Evolutionary conservation across 2,888 invertebrate species (phyloP), one percentile per base, ranked within the genome.

Genomic region (Adelognathus sp.): DNA sequence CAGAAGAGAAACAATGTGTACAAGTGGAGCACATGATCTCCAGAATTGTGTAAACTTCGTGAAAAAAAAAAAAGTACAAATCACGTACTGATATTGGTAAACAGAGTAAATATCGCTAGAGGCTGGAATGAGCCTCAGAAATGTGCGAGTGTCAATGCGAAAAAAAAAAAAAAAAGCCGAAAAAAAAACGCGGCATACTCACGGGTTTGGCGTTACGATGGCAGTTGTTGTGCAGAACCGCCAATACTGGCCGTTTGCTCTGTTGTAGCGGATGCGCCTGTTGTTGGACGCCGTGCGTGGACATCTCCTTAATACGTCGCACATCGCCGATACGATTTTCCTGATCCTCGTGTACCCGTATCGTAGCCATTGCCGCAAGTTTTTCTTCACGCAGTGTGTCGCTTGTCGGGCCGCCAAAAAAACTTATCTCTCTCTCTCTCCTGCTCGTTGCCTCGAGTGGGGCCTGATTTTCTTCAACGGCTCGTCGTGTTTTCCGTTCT

Each of bases 341-440:
- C 91, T 95, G 95, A 92, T 96, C 96, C 91, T 95, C 95, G 92
- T 95, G 95, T 88, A 96, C 95, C 92, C 94, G 94, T 91, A 96
- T 95, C 85, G 94, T 93, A 92, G 96, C 95, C 96, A 96, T 96
- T 92, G 69, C 81, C 75, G 67, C 24, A 27, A 18, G 70, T 54
- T 46, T 18, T 66, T 61, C 77, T 80, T 80, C n/a, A n/a, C 60
- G 66, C 18, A 16, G 56, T 52, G 66, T 9, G 7, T 16, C 63
- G 67, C 39, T 52, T 24, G 66, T 18, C 44, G 71, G 36, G 67
- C 29, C 39, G 39, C 39, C 52, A 54, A 64, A 44, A 21, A 11
- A 29, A 44, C 46, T 33, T n/a, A n/a, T 36, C 27, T 33, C 44
- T 16, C 54, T 44, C 21, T 46, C 29, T 36, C 16, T 60, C 39